Percentiles rank a stretch among this genome's conserved stretches.
phyloP scores from a whole-genome alignment of 1,140 invertebrate genomes.

The Cepaea nemoralis region DNA sequence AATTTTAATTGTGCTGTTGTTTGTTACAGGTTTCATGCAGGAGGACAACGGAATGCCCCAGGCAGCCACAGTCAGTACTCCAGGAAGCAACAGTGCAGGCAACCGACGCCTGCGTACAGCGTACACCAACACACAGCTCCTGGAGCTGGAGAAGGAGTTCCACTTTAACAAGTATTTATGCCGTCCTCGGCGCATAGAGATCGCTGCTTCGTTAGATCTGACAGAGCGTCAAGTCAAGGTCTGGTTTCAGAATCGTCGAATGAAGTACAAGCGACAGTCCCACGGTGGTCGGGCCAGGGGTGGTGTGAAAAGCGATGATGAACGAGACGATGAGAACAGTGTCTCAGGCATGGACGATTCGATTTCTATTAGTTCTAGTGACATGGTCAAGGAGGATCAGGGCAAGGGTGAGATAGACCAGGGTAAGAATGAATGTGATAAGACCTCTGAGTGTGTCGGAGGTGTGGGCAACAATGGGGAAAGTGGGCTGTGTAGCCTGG shows the following conservation, averaged over 20 bases:
- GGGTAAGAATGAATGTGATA: neutral
- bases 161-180: conserved; percentile 85
- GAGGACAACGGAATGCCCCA: neutral
- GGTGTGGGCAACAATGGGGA: neutral
- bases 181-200: conserved; percentile 84
- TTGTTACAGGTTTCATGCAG: neutral
- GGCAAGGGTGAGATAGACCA: neutral
- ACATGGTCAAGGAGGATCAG: neutral
- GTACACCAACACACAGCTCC: conserved; percentile 98
- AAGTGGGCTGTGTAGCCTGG: neutral
- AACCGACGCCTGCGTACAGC: conserved; percentile 84
- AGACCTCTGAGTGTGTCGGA: neutral
- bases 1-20: too few species aligned
- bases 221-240: conserved; percentile 74
- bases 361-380: neutral
- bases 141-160: conserved; percentile 97
- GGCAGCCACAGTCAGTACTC: neutral
- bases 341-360: neutral
- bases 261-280: conserved; percentile 68
- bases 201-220: conserved; percentile 81
- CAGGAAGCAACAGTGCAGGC: conserved; percentile 40
- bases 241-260: conserved; percentile 67
- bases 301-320: conserved; percentile 1
- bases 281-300: conserved; percentile 46
- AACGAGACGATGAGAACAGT: conserved; percentile 18